Evolutionary conservation across 2,113 vertebrate genomes (phyloP).

Genomic region (Tachycineta bicolor): DNA sequence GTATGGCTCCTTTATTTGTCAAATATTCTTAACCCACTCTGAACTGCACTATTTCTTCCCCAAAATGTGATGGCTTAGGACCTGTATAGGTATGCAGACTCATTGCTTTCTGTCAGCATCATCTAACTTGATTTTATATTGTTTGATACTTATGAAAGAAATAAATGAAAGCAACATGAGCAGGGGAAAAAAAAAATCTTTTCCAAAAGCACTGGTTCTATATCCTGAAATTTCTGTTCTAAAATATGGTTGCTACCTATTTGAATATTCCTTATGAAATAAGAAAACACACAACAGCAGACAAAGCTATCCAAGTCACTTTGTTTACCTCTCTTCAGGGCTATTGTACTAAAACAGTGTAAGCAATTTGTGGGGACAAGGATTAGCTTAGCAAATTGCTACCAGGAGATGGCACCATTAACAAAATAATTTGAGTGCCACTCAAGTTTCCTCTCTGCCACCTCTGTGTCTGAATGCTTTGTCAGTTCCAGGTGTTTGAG

Average conservation of each 20-base stretch:
- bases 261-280: not conserved
- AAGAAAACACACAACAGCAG: not conserved
- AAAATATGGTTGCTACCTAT: not conserved
- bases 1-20: not conserved
- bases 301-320: not conserved
- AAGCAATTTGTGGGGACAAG: not conserved
- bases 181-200: not conserved
- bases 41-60: not conserved
- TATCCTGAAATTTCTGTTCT: not conserved
- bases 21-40: not conserved
- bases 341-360: not conserved
- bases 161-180: not conserved
- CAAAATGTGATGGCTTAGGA: not conserved
- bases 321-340: not conserved
- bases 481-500: slow-evolving; percentile 42
- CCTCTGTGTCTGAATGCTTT: slow-evolving; percentile 1
- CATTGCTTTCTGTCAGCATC: not conserved
- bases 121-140: not conserved
- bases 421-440: slow-evolving; percentile 79
- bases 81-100: not conserved
- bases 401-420: slow-evolving; percentile 84
- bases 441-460: not conserved
- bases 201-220: not conserved
- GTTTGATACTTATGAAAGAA: not conserved
- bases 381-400: slow-evolving; percentile 54